Evolutionary conservation across 2,113 vertebrate genomes (phyloP), one percentile per base, ranked within the genome.

Genomic region (Ptychochromis oligacanthus): DNA sequence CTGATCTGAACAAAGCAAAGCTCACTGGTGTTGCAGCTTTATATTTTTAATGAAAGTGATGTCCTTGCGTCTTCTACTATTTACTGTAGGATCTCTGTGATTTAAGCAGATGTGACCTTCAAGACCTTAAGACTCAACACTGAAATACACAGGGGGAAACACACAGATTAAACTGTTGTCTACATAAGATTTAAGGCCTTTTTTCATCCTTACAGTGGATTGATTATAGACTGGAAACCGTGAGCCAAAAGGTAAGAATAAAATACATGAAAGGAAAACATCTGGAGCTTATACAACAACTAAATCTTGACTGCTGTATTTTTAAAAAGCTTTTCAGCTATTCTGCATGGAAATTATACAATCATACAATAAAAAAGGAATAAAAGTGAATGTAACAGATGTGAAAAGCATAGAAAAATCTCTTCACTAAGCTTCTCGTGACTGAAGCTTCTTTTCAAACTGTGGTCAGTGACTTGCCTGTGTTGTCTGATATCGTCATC

Each of bases 201-300:
- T 67, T 58, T 77, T 59, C 43, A 70, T 79, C 74, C 12, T 85
- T 22, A 46, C 5, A 6, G 54, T 46, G 52, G 59, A 76, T 20
- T 81, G 17, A 14, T 80, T 15, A 4, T 4, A 70, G 22, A 64
- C 59, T 31, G 11, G n/a, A 55, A 20, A 6, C 43, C 6, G 26
- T 38, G 60, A 60, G 20, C 24, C 3, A 56, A 72, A 87, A 92
- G 91, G 93, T 94, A 92, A 85, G 89, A 84, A 61, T 65, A 15
- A 40, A 77, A 80, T 67, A 65, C 43, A 2, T 31, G 7, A 22
- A 20, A 46, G 6, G 6, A n/a, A 77, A 75, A 34, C 12, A 61
- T 54, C 54, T 81, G 22, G 2, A 56, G 20, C 3, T 24, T 14
- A 52, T 36, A 34, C 0, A 38, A 38, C 26, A 38, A 55, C 10